A percentile compares a stretch with the other conserved stretches of the same genome.
phyloP scores from a whole-genome alignment of 2,797 vertebrate genomes.

The Scleropages formosus region DNA sequence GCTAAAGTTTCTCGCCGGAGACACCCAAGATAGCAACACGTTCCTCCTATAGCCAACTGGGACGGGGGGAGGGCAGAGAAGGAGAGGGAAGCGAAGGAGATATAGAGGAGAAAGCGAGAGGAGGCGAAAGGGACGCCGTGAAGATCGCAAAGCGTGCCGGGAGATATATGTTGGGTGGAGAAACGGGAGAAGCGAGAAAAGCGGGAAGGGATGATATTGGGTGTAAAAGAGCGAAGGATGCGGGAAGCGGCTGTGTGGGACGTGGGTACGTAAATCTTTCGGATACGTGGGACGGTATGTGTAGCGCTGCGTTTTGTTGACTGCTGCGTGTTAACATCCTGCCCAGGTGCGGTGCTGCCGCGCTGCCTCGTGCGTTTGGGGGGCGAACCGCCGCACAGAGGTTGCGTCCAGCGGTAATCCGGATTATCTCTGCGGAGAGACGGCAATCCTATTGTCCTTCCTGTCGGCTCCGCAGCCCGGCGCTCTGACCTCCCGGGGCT shows the following conservation, averaged over 20 bases:
- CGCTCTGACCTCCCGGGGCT: constrained; percentile 15
- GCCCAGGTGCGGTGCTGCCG: background rate
- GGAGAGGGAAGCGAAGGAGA: constrained; percentile 12
- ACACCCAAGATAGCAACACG: constrained; percentile 39
- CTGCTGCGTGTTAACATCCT: background rate
- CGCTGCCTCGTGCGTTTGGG: background rate
- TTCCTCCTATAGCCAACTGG: constrained; percentile 17
- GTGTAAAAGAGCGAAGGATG: background rate
- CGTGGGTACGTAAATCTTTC: background rate
- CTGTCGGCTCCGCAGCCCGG: background rate
- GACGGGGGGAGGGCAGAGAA: constrained; percentile 5
- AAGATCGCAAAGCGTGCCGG: background rate
- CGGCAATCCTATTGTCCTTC: constrained; percentile 24
- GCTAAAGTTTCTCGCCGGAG: constrained; percentile 31
- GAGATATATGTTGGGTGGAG: too few species aligned
- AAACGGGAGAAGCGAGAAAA: background rate
- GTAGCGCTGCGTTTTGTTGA: background rate
- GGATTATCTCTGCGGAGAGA: constrained; percentile 22
- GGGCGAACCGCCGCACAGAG: background rate
- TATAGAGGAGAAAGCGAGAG: background rate
- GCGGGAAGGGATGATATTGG: background rate
- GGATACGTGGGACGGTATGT: too few species aligned
- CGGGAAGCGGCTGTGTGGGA: background rate
- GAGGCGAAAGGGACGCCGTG: background rate
- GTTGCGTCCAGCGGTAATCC: constrained; percentile 26